Percentiles rank a stretch among this genome's conserved stretches.
Conservation (phyloP, 2,113 vertebrate species). For the Grus americana region DNA sequence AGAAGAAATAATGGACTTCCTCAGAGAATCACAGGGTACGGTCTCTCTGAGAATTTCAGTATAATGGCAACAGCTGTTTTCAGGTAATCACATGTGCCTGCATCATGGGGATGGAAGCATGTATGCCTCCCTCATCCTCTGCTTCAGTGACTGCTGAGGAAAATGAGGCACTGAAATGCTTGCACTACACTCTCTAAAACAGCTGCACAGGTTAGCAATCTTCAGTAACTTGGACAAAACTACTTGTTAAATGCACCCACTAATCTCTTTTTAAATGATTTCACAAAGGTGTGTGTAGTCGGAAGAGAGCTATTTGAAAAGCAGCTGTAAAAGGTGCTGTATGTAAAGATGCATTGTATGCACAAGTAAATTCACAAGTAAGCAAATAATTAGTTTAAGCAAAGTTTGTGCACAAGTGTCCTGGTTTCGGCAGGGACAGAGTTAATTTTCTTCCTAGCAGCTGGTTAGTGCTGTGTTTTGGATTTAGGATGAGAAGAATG, state of each 20-base stretch:
- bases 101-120: background rate
- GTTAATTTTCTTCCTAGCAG: no score
- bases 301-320: background rate
- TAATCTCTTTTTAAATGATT: background rate
- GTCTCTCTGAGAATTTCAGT: background rate
- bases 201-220: background rate
- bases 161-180: background rate
- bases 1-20: background rate
- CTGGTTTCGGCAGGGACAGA: no score
- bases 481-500: no score
- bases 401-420: background rate
- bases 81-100: background rate
- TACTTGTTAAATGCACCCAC: background rate
- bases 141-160: background rate
- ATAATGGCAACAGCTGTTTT: background rate
- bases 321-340: background rate
- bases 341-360: background rate
- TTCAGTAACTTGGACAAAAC: background rate
- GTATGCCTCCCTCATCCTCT: background rate
- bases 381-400: background rate
- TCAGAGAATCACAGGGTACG: background rate
- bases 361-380: background rate
- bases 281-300: background rate
- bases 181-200: background rate
- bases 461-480: no score